Base-by-base conservation (phyloP, 1,140 invertebrate species). In the Galleria mellonella region DNA sequence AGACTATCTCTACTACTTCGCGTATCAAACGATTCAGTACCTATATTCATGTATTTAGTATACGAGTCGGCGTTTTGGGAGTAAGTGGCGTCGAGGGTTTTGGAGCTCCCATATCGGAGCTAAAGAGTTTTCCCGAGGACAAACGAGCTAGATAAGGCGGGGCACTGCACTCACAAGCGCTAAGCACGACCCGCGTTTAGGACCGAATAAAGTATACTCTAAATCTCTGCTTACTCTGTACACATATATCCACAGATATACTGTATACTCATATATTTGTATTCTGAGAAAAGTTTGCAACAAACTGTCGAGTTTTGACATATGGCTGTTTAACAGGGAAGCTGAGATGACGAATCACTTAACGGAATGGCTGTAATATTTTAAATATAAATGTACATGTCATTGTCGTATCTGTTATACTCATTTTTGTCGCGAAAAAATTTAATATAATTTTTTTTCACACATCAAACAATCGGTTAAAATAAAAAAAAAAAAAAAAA, bases 81-180 rank as follows among this genome's bases (percentile, higher is more conserved):
- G 46, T 47, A 47, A 50, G 45, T 46, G 45, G 30, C 45, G 43
- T 32, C 42, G 44, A 51, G 30, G 44, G 42, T 31, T 33, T 32
- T 2, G 17, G 32, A 51, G 45, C 55, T 47, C 35, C 38, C 48
- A 47, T 69, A 65, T 62, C 62, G 55, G 17, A 23, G 47, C 51
- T 62, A 65, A 71, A 65, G 61, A 64, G 60, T 54, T 70, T 70
- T 60, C 63, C 52, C 46, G 38, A 60, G 62, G 56, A 71, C 67
- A 67, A 71, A 71, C 61, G 67, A 71, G 58, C 51, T 35, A 56
- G 67, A 71, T 67, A 71, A 71, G 62, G 43, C 56, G 13, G 39
- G 48, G 47, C 53, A 30, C 32, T 43, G 49, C 47, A 48, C 54
- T 39, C 44, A 35, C 35, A 17, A 17, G 33, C 45, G 46, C 47